A percentile compares a stretch with the other conserved stretches of the same genome.
These are phyloP conservation scores for Odobenus rosmarus DNA, from an alignment of 2,113 vertebrate genomes.

Conservation along the genomic window DNA sequence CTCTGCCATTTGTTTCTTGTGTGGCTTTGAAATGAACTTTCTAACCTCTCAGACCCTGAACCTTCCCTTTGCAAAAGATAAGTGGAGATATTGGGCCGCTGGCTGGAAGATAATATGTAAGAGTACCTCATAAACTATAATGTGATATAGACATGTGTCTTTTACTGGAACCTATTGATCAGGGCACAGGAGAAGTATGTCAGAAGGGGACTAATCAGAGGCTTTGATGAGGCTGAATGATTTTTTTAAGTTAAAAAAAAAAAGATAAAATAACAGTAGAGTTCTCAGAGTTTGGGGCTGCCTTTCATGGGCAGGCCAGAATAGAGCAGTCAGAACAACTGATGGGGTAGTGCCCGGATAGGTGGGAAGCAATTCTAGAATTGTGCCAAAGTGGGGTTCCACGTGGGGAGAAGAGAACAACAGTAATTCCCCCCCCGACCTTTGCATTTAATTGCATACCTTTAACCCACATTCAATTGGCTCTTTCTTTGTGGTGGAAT, in stretches of 20 bases:
- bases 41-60: background rate
- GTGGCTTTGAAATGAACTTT: background rate
- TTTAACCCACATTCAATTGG: background rate
- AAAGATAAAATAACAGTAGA: background rate
- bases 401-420: background rate
- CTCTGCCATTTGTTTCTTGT: background rate
- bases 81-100: background rate
- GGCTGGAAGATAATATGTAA: background rate
- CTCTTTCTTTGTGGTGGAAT: background rate
- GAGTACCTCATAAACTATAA: background rate
- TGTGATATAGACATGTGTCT: too few species aligned
- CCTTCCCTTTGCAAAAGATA: background rate
- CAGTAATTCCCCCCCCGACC: background rate
- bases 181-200: background rate
- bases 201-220: background rate
- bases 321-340: background rate
- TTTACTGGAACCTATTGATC: background rate
- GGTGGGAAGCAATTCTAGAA: background rate
- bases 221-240: background rate
- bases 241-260: background rate
- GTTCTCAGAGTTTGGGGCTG: background rate
- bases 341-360: background rate
- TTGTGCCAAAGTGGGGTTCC: background rate
- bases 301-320: background rate
- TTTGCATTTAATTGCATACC: background rate